Conservation (phyloP, 2,113 vertebrate genomes). For the Trogon melanurus region DNA sequence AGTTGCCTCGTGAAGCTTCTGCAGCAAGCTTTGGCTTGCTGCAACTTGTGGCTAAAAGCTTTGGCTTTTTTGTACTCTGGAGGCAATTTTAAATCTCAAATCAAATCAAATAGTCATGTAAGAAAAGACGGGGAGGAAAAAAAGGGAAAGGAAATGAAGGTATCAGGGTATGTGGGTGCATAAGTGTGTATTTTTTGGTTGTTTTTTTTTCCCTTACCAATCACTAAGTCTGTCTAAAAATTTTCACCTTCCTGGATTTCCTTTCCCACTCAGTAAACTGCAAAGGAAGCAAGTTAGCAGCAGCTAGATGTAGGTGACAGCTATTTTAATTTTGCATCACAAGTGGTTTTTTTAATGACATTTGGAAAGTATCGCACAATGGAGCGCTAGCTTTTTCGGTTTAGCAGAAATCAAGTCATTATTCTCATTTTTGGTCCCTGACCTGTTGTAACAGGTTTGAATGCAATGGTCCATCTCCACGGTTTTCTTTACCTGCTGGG, state of each 20-base stretch:
- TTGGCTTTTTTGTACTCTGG: background rate
- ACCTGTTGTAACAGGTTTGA: conserved; percentile 4
- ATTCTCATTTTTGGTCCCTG: background rate
- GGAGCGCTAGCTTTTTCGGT: background rate
- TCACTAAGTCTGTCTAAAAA: background rate
- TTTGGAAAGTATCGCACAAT: background rate
- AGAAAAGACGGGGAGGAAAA: background rate
- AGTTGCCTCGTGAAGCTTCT: background rate
- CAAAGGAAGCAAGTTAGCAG: background rate
- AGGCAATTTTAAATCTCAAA: background rate
- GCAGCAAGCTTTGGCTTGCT: background rate
- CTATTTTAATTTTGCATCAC: background rate
- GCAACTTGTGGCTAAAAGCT: background rate
- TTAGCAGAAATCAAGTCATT: background rate
- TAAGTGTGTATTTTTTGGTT: too few species aligned
- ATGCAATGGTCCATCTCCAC: background rate
- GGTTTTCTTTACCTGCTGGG: background rate
- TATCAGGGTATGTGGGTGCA: fast-evolving
- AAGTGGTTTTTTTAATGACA: background rate
- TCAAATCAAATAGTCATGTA: background rate
- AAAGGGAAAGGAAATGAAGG: background rate
- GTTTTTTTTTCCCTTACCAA: background rate
- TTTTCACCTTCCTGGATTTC: background rate
- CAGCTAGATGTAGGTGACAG: background rate
- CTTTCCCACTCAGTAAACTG: conserved; percentile 12